Base-by-base conservation (phyloP, 2,113 vertebrate genomes). In the Camelus bactrianus region DNA sequence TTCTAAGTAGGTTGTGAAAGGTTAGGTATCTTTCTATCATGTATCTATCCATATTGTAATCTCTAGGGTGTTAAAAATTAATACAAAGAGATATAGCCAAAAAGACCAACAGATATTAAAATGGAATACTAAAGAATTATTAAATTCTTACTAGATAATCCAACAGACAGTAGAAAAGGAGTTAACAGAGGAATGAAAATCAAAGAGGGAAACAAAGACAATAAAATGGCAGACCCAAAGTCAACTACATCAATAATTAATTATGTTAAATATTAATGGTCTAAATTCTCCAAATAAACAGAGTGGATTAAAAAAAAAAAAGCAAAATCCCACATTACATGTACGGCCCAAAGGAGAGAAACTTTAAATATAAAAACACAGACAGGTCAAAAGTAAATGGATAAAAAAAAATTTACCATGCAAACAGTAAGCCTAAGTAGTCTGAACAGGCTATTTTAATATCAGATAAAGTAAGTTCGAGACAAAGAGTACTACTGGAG, bases 381-480 rank as follows among this genome's bases (percentile, higher is more conserved):
- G 11, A 58, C 0, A 72, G 13, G 13, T 64, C 26, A 14, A 91
- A 91, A 83, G 30, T 50, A 93, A 82, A 70, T 82, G 22, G 6
- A 54, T 50, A 15, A 62, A 42, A 65, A 60, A 84, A 93, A 83
- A 70, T 13, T 48, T 81, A 87, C 28, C 26, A 91, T 32, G 30
- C 35, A 88, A 76, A 94, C 8, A 64, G 10, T 85, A 77, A 94
- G n/a, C 42, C 76, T 48, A 83, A 89, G 20, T 79, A 89, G 32
- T 28, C 12, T 80, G 8, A n/a, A 91, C 11, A 84, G 70, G 22
- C 46, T 75, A 80, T 75, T 92, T 70, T 82, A 84, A 52, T 30
- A 69, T n/a, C 60, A 93, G 30, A 64, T 60, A 64, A 94, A 94
- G 24, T 70, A 90, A 93, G 9, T 30, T 93, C 24, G 87, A 60